Evolutionary conservation across 30 jellyfish, hydroid and myxozoan species (phyloP), one percentile per base, ranked within the genome.

Genomic region (Aurelia sp.): DNA sequence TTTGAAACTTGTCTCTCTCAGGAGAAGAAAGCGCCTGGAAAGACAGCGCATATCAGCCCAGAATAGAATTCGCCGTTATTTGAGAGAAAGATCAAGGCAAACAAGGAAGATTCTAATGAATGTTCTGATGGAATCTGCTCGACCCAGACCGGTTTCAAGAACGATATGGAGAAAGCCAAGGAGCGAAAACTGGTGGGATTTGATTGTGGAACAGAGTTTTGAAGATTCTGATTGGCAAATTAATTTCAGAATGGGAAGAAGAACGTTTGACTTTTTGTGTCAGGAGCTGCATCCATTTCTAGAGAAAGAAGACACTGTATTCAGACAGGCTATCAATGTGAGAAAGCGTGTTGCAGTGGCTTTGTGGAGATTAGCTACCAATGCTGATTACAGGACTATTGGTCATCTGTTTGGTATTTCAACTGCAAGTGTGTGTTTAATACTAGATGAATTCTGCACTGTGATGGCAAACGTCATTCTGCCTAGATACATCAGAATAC

Each of bases 181-280:
- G 16, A 77, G 88, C 41, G 78, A 77, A 5, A 79, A 65, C 53
- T 79, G 81, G 81, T 79, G 73, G 90, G 90, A 79, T 57, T 1
- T 37, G 11, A 77, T 77, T 17, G 88, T 61, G 22, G 53, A 22
- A 33, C 47, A 31, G 17, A 48, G 33, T 59, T 53, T 76, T 57
- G 62, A 20, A 1, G 74, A 57, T 16, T 23, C 15, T 57, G 75
- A 76, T 47, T 76, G 86, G 86, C 31, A 8, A 40, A 57, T 19
- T 0, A 76, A 58, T 57, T 57, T 76, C 61, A 57, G 86, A 57
- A 76, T 57, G 86, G 35, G 67, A 59, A 76, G 35, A 59, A 33
- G 33, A 31, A 57, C 74, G 18, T 57, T 55, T 55, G 76, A 10
- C 20, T 48, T 51, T 37, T 19, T 76, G 20, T 76, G 86, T 35